phyloP scores from a whole-genome alignment of 30 jellyfish, hydroid and myxozoan species.

The Pseudorhiza aurosa region DNA sequence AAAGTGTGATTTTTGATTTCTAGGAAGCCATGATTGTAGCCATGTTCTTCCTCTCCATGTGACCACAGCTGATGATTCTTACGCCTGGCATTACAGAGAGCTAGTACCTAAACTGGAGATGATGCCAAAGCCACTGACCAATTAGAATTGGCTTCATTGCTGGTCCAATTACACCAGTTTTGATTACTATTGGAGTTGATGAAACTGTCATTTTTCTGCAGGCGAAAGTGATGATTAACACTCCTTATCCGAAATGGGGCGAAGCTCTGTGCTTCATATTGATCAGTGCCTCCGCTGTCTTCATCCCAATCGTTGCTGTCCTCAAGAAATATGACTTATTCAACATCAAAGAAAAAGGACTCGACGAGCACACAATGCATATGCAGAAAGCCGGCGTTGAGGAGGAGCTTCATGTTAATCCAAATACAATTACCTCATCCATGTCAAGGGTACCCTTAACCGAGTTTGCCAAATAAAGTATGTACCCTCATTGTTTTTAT shows the following conservation, averaged over 20 bases:
- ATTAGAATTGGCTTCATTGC: too few relatives aligned
- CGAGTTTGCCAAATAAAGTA: constrained; percentile 40
- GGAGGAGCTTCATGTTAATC: constrained; percentile 62
- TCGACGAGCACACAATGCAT: constrained; percentile 65
- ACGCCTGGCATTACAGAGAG: too few relatives aligned
- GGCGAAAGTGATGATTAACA: constrained; percentile 58
- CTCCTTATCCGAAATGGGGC: constrained; percentile 86
- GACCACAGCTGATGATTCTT: too few relatives aligned
- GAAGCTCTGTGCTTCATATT: constrained; percentile 82
- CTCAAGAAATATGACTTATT: constrained; percentile 76
- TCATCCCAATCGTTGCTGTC: constrained; percentile 84
- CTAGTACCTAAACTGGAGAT: too few relatives aligned
- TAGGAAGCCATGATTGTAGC: too few relatives aligned
- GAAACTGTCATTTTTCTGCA: constrained; percentile 9
- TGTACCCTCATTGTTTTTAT: background rate
- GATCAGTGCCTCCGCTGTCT: constrained; percentile 67
- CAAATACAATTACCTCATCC: constrained; percentile 53
- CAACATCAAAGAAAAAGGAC: constrained; percentile 38
- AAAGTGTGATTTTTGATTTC: too few relatives aligned
- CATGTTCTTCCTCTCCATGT: too few relatives aligned
- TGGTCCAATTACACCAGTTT: too few relatives aligned
- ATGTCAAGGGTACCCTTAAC: constrained; percentile 74
- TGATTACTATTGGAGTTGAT: background rate
- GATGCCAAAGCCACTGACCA: too few relatives aligned
- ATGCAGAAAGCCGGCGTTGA: constrained; percentile 68